Base-by-base conservation (phyloP, 2,113 vertebrate genomes). In the Protobothrops mucrosquamatus region DNA sequence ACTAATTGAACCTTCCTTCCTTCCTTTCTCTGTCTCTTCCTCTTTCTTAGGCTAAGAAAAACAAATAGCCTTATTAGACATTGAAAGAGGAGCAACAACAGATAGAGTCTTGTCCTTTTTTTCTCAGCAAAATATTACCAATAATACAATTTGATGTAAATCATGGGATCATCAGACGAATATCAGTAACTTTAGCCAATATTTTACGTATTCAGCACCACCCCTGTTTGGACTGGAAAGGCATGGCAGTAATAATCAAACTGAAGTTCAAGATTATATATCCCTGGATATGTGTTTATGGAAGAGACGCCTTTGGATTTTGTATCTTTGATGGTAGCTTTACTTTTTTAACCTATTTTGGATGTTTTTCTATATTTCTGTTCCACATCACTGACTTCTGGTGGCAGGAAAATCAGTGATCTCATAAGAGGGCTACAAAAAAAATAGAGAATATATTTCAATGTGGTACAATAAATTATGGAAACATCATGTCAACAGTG, bases 1-100 rank as follows among this genome's bases (percentile, higher is more conserved):
- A 81, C 48, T 14, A 81, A 89, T 59, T 93, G 87, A 94, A 94
- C 95, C 24, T 91, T 69, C 61, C 85, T n/a, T 57, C 56, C 22
- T 23, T 7, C 69, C 69, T 34, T 7, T 7, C 69, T 69, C 2
- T n/a, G 4, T 20, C 15, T 15, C 34, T 69, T 34, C 12, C 87
- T n/a, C 29, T 11, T 22, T 59, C 2, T 6, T 85, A 74, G 57
- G 43, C 88, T 64, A 15, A 3, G 88, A 92, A 90, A 92, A 94
- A 87, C 48, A 56, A 89, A 92, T 94, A 39, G 57, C 34, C 91
- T 95, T 22, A 89, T 0, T 91, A 88, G 4, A 10, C 34, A 14
- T 46, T 69, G 23, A 57, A 92, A 93, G 89, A 86, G 64, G 0
- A 10, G 91, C 93, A 51, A 7, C 0, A 85, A 91, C 43, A 39